phyloP scores from a whole-genome alignment of 2,888 invertebrate species.

The Prosapia bicincta region DNA sequence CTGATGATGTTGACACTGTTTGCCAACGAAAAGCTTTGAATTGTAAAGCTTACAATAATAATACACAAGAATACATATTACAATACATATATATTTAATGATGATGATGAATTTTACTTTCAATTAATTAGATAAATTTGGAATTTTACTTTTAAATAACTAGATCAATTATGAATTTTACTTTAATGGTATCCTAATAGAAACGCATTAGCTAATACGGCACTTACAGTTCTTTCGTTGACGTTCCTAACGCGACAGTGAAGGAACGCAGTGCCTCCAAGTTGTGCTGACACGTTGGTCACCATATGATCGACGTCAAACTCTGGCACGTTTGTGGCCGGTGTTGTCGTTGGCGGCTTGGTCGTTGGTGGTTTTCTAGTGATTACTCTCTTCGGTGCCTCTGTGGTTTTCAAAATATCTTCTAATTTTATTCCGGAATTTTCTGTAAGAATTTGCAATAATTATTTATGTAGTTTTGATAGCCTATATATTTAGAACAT shows the following conservation, averaged over 20 bases:
- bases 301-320: slow-evolving; percentile 64
- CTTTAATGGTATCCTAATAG: neutral
- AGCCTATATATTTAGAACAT: too few relatives aligned
- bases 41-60: too few relatives aligned
- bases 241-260: slow-evolving; percentile 70
- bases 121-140: too few relatives aligned
- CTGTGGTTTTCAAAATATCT: neutral
- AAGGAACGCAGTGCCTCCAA: slow-evolving; percentile 72
- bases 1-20: too few relatives aligned
- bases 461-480: neutral
- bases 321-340: slow-evolving; percentile 38
- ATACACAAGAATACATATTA: too few relatives aligned
- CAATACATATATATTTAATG: too few relatives aligned
- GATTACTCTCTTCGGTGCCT: neutral
- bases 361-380: neutral
- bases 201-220: too few relatives aligned
- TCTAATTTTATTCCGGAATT: slow-evolving; percentile 6
- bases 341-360: slow-evolving; percentile 17
- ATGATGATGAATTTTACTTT: too few relatives aligned
- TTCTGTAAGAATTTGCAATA: neutral
- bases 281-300: slow-evolving; percentile 70
- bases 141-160: too few relatives aligned
- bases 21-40: too few relatives aligned
- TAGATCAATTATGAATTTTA: neutral
- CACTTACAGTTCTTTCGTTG: slow-evolving; percentile 67